These are phyloP conservation scores for Peromyscus eremicus DNA, from an alignment of 2,797 vertebrate genomes.

Conservation along the genomic window DNA sequence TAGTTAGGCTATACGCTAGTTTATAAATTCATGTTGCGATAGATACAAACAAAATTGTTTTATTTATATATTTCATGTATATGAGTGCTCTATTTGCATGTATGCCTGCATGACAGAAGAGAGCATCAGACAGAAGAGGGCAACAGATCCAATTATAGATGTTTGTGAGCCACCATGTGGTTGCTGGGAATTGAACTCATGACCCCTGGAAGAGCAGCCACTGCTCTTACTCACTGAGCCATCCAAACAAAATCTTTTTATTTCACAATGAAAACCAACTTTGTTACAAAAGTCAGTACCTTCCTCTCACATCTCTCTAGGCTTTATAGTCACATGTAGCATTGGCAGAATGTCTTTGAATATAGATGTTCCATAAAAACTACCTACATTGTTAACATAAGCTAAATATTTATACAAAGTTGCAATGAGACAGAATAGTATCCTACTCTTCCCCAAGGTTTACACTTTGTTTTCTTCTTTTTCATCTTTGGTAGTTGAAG, in stretches of 20 bases:
- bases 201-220: neutral
- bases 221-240: neutral
- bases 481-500: neutral
- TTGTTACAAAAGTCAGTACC: neutral
- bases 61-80: neutral
- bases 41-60: neutral
- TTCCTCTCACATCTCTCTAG: neutral
- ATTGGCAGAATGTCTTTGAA: neutral
- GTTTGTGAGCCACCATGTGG: neutral
- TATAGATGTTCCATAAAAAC: neutral
- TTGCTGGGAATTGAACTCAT: neutral
- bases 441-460: neutral
- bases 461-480: neutral
- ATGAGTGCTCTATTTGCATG: neutral
- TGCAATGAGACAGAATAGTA: neutral
- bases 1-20: neutral
- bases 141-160: neutral
- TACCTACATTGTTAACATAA: neutral
- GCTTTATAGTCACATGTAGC: neutral
- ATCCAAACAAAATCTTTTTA: neutral
- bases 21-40: neutral
- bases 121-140: too few relatives aligned
- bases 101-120: neutral
- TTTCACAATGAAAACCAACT: neutral
- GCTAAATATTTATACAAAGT: neutral